Evolutionary conservation across 2,797 vertebrate species (phyloP), one percentile per base, ranked within the genome.

Genomic region (Percopsis omiscomaycus): DNA sequence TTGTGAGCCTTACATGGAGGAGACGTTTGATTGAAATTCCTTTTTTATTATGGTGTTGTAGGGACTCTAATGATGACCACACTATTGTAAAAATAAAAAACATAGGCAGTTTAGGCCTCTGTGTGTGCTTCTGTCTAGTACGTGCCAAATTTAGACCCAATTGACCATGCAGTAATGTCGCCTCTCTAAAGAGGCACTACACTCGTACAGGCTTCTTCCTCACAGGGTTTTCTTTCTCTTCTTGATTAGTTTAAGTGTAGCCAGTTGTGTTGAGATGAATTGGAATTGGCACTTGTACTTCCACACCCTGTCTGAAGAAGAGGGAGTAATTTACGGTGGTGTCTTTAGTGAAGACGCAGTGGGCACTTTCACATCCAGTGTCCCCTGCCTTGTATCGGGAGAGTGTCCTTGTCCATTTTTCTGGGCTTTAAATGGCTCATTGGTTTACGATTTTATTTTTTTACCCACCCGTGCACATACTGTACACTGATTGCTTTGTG

Each of bases 291-390:
- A 75, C 83, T 75, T 79, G 78, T 72, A 59, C 72, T 77, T 67
- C 55, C 53, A 75, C 75, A 79, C 75, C 28, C 77, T 83, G 85
- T 86, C 85, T 78, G 75, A 73, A 69, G 45, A 58, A 50, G 68
- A 85, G 76, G 84, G 71, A 68, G 70, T 86, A 68, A 87, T 85
- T 87, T 75, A 75, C 13, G 16, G 62, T 59, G 0, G 48, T 8
- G 73, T 66, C 72, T 68, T 69, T 42, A 73, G 72, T 9, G 5
- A 54, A 37, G 42, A 30, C 46, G 61, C 16, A 37, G 48, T 0
- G 28, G 48, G 61, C 29, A 46, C n/a, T 3, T 16, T 45, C 22
- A 14, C 16, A 59, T 46, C 16, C 15, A 58, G 14, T 63, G 51
- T 63, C 48, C 8, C 44, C 64, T 16, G 47, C n/a, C 48, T 66